A percentile compares a stretch with the other conserved stretches of the same genome.
phyloP scores from a whole-genome alignment of 2,113 vertebrate species.

The Apodemus sylvaticus region DNA sequence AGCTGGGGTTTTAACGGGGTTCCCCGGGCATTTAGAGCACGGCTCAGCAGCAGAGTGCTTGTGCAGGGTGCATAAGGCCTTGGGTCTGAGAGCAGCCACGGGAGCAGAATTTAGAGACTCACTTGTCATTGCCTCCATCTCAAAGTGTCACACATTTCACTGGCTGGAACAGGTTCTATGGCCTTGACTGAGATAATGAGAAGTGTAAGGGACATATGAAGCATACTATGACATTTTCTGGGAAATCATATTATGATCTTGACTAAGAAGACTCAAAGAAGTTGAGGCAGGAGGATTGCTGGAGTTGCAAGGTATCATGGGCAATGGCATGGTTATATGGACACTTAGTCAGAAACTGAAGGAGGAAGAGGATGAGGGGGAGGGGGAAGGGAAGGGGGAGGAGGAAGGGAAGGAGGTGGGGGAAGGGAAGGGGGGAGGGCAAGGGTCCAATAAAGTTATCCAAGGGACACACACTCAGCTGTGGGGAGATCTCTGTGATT shows the following conservation, averaged over 20 bases:
- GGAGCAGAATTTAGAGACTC: background rate
- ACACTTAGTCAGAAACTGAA: background rate
- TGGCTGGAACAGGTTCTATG: background rate
- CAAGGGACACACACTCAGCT: background rate
- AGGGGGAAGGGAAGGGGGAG: background rate
- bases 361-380: background rate
- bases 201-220: background rate
- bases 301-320: background rate
- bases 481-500: background rate
- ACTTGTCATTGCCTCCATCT: background rate
- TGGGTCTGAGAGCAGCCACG: background rate
- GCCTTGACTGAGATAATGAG: background rate
- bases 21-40: background rate
- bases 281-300: background rate
- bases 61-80: background rate
- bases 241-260: background rate
- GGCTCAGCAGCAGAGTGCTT: too few relatives aligned
- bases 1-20: background rate
- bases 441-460: background rate
- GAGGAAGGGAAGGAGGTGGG: background rate
- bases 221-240: background rate
- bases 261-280: background rate
- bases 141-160: background rate
- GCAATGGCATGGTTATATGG: background rate
- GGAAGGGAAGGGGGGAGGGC: fast-evolving